Conservation (phyloP, 2,888 invertebrate species). For the Heteromyza rotundicornis region DNA sequence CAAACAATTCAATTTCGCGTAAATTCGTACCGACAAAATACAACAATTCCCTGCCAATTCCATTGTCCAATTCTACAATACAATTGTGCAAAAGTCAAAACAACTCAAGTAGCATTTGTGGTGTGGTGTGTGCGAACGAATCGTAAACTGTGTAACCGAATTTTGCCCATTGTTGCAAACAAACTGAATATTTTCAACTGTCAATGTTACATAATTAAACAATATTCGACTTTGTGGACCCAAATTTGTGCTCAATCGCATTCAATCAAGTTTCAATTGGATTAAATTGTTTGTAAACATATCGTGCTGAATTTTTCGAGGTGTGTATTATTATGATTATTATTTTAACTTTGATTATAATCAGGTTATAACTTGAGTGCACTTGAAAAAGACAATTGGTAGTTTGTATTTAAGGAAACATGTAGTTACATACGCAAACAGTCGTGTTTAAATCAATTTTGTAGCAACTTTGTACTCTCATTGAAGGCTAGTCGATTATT, state of each 20-base stretch:
- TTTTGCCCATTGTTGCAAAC: neutral
- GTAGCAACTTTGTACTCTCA: too few species aligned
- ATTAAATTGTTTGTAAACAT: constrained; percentile 15
- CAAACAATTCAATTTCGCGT: neutral
- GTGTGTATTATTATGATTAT: constrained; percentile 15
- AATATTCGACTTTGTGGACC: neutral
- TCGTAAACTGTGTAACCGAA: neutral
- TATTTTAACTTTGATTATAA: constrained; percentile 9
- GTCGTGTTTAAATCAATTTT: too few species aligned
- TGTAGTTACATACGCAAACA: neutral
- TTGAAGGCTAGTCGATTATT: too few species aligned
- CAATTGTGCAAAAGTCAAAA: neutral
- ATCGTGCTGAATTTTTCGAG: constrained; percentile 4
- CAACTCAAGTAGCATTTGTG: neutral
- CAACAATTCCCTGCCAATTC: neutral
- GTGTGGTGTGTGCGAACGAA: neutral
- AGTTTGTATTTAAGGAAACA: neutral
- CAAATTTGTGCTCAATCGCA: too few species aligned
- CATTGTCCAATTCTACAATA: neutral
- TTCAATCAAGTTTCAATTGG: neutral
- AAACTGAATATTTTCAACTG: too few species aligned
- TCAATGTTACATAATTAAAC: neutral
- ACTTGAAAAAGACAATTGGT: constrained; percentile 10
- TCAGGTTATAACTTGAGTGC: neutral
- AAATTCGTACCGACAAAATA: neutral